Conservation (phyloP, 2,888 invertebrate species). For the Julus scanicus region DNA sequence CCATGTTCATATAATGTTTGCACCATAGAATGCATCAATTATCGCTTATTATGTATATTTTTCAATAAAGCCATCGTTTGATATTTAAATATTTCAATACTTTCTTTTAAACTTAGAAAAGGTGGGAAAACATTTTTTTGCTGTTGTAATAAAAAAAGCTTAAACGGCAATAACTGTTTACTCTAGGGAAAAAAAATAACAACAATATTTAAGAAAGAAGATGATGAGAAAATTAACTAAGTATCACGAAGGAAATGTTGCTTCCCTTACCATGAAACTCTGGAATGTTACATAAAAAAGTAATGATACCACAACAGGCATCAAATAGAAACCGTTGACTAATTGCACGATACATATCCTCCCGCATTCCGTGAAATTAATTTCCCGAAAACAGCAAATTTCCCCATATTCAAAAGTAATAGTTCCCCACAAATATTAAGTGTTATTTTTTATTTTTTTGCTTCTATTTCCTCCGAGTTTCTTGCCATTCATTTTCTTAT, state of each 20-base stretch:
- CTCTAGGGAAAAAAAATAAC: neutral
- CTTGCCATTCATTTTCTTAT: conserved; percentile 37
- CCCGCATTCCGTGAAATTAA: neutral
- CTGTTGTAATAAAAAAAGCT: no score
- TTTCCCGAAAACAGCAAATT: conserved; percentile 24
- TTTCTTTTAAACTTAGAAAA: no score
- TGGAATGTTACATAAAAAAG: neutral
- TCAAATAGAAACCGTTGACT: neutral
- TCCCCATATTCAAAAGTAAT: conserved; percentile 40
- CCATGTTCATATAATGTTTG: no score
- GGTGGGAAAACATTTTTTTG: no score
- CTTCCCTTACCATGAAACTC: neutral
- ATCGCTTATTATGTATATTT: no score
- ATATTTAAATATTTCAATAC: no score
- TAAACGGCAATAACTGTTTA: neutral
- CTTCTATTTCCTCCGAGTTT: neutral
- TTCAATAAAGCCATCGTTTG: no score
- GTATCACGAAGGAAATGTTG: neutral
- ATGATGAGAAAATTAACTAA: neutral
- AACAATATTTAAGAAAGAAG: neutral
- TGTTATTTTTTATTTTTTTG: neutral
- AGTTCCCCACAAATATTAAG: conserved; percentile 2
- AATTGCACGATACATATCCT: conserved; percentile 20
- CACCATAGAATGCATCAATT: no score
- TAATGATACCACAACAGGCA: neutral